A percentile compares a stretch with the other conserved stretches of the same genome.
Evolutionary conservation across 2,888 invertebrate species (phyloP).

Genomic region (Trichopria drosophilae): DNA sequence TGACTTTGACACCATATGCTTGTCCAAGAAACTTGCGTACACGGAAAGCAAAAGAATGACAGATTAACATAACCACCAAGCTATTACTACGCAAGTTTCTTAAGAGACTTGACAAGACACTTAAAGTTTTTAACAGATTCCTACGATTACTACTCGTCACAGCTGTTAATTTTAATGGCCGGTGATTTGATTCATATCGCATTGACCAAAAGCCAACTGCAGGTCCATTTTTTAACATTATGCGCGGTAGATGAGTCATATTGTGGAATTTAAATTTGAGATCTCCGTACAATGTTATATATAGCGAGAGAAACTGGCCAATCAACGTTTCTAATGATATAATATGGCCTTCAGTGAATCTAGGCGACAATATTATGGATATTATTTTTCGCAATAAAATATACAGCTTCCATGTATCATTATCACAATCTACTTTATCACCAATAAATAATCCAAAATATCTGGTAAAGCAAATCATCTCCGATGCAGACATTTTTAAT

Average conservation of each 20-base stretch:
- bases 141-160: conserved; percentile 15
- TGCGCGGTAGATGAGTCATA: conserved; percentile 9
- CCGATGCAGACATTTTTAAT: no score
- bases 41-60: no score
- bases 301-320: conserved; percentile 15
- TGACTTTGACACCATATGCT: no score
- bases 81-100: no score
- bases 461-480: no score
- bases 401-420: conserved; percentile 25
- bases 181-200: conserved; percentile 24
- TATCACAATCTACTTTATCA: conserved; percentile 12
- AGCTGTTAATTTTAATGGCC: conserved; percentile 14
- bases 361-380: conserved; percentile 17
- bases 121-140: conserved; percentile 24
- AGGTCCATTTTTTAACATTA: conserved; percentile 22
- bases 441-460: no score
- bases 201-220: conserved; percentile 13
- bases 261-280: conserved; percentile 25
- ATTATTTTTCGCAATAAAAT: conserved; percentile 25
- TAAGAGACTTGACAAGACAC: no score
- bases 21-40: no score
- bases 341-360: conserved; percentile 19
- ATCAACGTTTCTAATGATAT: conserved; percentile 9
- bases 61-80: no score
- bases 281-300: conserved; percentile 1